A percentile compares a stretch with the other conserved stretches of the same genome.
Conservation (phyloP, 2,888 invertebrate species). For the Macrosiphum euphorbiae region DNA sequence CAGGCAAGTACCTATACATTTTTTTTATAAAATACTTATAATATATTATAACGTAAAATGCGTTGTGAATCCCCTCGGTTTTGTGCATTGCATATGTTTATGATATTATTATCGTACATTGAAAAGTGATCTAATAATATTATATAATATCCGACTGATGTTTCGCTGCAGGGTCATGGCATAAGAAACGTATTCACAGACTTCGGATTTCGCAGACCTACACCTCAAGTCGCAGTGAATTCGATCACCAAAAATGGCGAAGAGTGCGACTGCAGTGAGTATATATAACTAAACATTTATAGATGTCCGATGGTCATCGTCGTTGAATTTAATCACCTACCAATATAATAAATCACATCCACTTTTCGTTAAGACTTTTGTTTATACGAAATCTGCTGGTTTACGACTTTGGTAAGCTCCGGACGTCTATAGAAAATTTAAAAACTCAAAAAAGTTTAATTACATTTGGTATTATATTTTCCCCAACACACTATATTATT, state of each 20-base stretch:
- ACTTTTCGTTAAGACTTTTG: background rate
- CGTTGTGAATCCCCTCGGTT: background rate
- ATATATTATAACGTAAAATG: background rate
- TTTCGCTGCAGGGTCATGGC: conserved; percentile 15
- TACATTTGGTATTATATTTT: background rate
- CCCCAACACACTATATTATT: background rate
- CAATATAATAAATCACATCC: background rate
- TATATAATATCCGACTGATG: background rate
- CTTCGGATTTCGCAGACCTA: conserved; percentile 29
- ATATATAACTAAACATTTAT: background rate
- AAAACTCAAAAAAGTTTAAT: background rate
- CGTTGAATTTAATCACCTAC: background rate
- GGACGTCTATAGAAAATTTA: background rate
- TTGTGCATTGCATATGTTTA: background rate
- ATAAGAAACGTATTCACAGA: background rate
- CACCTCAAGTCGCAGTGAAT: background rate
- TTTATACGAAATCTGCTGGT: too few relatives aligned
- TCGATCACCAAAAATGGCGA: background rate
- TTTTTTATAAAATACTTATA: too few relatives aligned
- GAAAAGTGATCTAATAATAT: background rate
- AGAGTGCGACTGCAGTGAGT: conserved; percentile 60
- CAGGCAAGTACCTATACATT: conserved; percentile 34
- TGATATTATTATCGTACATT: background rate
- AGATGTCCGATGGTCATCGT: background rate
- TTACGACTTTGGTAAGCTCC: background rate